Percentiles rank a stretch among this genome's conserved stretches.
Conservation (phyloP, 2,888 invertebrate genomes). For the Rotaria socialis region DNA sequence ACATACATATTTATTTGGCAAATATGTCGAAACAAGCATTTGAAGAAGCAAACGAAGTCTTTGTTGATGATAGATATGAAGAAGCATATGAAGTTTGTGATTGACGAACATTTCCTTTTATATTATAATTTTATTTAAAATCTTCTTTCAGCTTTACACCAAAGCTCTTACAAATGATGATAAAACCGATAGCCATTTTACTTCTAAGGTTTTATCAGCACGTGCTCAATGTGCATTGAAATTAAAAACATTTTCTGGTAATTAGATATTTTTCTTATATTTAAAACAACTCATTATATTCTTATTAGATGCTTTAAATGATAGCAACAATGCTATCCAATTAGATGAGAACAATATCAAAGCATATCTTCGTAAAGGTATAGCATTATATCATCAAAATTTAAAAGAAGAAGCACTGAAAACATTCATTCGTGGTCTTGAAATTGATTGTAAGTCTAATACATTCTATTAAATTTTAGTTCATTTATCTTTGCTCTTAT, state of each 20-base stretch:
- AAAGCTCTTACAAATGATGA: not conserved
- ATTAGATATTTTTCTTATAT: not conserved
- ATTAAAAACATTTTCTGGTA: not conserved
- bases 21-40: not conserved
- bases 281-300: not conserved
- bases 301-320: constrained; percentile 14
- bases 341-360: constrained; percentile 1
- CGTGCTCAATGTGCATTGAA: constrained; percentile 29
- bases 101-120: not conserved
- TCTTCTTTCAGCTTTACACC: not conserved
- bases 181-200: not conserved
- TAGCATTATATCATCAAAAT: not conserved
- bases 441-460: not conserved
- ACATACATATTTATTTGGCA: not conserved
- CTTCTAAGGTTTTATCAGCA: not conserved
- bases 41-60: constrained; percentile 1
- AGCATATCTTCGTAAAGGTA: constrained; percentile 20
- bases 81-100: constrained; percentile 8
- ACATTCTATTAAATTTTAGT: not conserved
- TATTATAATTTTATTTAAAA: no score
- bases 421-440: not conserved
- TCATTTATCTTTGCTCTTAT: not conserved
- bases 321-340: not conserved
- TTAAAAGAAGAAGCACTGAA: not conserved
- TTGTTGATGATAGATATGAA: constrained; percentile 30